Percentiles rank a stretch among this genome's conserved stretches.
phyloP scores from a whole-genome alignment of 2,888 invertebrate species.

The Xestoiulus laeticollis region DNA sequence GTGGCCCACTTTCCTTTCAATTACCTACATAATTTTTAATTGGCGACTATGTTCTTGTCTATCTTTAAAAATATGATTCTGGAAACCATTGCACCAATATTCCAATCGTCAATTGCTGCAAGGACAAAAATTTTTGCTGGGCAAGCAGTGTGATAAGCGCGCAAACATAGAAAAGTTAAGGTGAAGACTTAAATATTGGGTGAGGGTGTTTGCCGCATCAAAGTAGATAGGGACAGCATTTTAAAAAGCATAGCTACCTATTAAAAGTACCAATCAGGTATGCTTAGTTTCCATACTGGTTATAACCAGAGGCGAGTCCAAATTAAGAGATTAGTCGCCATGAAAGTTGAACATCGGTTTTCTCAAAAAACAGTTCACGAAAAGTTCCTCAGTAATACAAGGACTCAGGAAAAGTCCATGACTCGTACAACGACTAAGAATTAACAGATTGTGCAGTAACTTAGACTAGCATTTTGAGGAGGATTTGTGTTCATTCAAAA shows the following conservation, averaged over 20 bases:
- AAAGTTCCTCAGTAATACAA: neutral
- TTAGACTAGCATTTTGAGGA: too few species aligned
- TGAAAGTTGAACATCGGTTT: neutral
- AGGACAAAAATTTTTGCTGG: neutral
- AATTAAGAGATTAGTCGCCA: neutral
- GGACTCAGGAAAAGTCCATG: neutral
- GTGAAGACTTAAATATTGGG: neutral
- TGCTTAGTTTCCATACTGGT: conserved; percentile 6
- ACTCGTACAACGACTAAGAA: neutral
- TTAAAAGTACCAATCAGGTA: neutral
- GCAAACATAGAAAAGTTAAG: neutral
- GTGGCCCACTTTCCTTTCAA: too few species aligned
- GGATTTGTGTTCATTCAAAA: too few species aligned
- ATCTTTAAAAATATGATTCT: too few species aligned
- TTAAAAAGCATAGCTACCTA: neutral
- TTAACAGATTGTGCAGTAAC: too few species aligned
- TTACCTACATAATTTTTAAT: too few species aligned
- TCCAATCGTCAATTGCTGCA: too few species aligned
- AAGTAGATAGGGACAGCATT: neutral
- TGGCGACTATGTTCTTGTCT: too few species aligned
- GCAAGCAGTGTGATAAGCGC: neutral
- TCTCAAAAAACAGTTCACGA: neutral
- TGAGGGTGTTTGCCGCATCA: neutral
- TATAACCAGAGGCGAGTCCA: neutral
- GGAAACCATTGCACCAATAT: too few species aligned